phyloP scores from a whole-genome alignment of 2,797 vertebrate species.

The Tamandua tetradactyla region DNA sequence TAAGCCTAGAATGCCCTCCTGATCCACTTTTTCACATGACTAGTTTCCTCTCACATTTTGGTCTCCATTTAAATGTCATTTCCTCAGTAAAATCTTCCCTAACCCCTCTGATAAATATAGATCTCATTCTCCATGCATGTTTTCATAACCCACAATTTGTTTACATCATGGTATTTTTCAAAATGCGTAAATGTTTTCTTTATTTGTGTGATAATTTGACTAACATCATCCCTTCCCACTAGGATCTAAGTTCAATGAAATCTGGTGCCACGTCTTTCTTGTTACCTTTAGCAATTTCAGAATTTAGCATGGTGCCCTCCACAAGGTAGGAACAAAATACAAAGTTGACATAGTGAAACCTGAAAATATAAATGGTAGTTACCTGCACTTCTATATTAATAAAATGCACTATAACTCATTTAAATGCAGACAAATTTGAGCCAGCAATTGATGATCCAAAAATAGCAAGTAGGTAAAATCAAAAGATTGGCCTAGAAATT shows the following conservation, averaged over 20 bases:
- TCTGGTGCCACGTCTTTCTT: neutral
- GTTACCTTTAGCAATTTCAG: neutral
- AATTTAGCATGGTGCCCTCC: neutral
- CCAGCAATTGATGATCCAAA: neutral
- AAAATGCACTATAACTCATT: neutral
- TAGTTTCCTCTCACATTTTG: neutral
- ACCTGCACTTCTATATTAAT: neutral
- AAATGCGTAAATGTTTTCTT: neutral
- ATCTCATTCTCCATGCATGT: neutral
- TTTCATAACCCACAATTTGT: neutral
- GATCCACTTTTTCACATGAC: neutral
- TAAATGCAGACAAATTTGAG: conserved; percentile 5
- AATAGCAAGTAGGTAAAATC: neutral
- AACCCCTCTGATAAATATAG: neutral
- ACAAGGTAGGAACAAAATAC: neutral
- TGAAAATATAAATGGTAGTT: neutral
- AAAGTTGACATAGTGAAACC: neutral
- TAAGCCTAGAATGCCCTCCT: neutral
- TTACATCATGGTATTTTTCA: neutral
- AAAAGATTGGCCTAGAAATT: neutral
- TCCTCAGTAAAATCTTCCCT: neutral
- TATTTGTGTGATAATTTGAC: neutral
- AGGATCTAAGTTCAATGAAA: neutral
- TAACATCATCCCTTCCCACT: neutral
- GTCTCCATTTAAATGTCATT: neutral